phyloP scores from a whole-genome alignment of 2,113 vertebrate species.

The Elachura formosa region DNA sequence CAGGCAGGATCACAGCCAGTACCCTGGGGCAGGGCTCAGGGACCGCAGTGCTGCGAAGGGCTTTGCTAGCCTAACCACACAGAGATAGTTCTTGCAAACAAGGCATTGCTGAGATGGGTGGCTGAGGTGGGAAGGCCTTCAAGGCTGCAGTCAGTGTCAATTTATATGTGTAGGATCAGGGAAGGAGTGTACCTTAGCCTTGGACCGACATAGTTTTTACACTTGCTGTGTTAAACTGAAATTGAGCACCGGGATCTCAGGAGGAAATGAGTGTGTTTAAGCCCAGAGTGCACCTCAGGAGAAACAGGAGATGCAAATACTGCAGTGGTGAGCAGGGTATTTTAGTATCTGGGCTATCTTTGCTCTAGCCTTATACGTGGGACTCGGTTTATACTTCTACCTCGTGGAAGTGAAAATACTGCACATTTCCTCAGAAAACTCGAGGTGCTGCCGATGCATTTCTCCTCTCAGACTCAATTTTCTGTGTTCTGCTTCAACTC shows the following conservation, averaged over 20 bases:
- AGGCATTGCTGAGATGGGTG: background rate
- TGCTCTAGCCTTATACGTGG: background rate
- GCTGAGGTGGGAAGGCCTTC: background rate
- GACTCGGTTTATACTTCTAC: background rate
- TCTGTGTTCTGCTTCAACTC: background rate
- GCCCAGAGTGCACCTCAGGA: accelerated
- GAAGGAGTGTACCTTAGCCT: background rate
- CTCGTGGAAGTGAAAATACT: background rate
- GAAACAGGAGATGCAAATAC: background rate
- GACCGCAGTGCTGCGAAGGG: accelerated
- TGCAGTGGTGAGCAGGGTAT: background rate
- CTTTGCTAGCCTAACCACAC: background rate
- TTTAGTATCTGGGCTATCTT: background rate
- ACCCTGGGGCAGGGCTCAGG: background rate
- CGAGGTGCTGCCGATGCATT: background rate
- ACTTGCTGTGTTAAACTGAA: background rate
- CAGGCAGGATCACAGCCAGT: background rate
- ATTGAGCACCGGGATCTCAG: background rate
- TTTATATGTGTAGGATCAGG: background rate
- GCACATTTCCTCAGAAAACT: background rate
- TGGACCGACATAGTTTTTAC: background rate
- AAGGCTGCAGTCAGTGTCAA: background rate
- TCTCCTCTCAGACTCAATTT: background rate
- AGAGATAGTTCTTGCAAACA: background rate
- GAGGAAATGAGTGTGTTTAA: background rate